A percentile compares a stretch with the other conserved stretches of the same genome.
Conservation (phyloP, 2,797 vertebrate genomes). For the Miichthys miiuy region DNA sequence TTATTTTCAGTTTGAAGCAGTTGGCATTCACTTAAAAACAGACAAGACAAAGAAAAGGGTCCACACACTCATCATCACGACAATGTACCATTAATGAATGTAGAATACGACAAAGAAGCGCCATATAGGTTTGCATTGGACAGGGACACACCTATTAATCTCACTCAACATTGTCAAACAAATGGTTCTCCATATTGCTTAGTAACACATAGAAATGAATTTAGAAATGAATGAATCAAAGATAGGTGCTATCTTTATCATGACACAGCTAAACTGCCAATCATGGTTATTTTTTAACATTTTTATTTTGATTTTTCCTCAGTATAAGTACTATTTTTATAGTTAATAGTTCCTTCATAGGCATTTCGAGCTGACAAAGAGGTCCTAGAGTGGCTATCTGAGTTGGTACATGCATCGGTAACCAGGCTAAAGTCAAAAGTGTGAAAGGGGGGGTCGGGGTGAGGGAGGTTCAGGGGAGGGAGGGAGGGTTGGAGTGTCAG, state of each 20-base stretch:
- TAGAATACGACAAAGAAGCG: constrained; percentile 96
- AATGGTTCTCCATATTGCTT: constrained; percentile 99
- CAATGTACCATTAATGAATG: constrained; percentile 94
- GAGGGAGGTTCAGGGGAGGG: background rate
- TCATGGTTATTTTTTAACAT: constrained; percentile 83
- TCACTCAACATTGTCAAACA: constrained; percentile 96
- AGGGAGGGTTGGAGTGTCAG: constrained; percentile 54
- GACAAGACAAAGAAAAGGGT: constrained; percentile 92
- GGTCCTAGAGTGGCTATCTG: constrained; percentile 98
- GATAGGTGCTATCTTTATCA: constrained; percentile 94
- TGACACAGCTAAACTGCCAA: constrained; percentile 97
- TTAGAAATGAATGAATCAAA: constrained; percentile 91
- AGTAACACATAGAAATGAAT: constrained; percentile 98
- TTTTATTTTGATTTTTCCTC: constrained; percentile 80
- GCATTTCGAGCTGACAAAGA: constrained; percentile 95
- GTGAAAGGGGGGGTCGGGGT: constrained; percentile 59
- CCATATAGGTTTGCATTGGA: constrained; percentile 95
- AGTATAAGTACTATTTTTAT: constrained; percentile 87
- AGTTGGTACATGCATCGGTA: constrained; percentile 99
- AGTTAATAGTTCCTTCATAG: constrained; percentile 95
- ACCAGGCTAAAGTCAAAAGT: constrained; percentile 91
- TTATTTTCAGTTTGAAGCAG: constrained; percentile 91
- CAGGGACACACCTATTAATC: constrained; percentile 96
- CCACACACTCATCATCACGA: constrained; percentile 92
- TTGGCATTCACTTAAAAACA: constrained; percentile 93